Percentiles rank a stretch among this genome's conserved stretches.
These are phyloP conservation scores for Eupithecia subfuscata DNA, from an alignment of 2,888 invertebrate species.

Conservation along the genomic window DNA sequence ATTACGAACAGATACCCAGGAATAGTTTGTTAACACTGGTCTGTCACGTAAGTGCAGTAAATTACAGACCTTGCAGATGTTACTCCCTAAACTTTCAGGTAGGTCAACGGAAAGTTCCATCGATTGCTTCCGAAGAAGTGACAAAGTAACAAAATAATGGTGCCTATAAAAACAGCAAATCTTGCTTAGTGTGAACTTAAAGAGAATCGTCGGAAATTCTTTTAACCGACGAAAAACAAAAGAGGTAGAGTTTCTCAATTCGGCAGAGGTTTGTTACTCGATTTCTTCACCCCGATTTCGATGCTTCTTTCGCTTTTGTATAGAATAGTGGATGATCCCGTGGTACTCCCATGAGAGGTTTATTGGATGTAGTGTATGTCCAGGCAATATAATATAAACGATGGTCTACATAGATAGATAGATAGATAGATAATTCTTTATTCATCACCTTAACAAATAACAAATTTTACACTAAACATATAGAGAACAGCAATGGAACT, in stretches of 20 bases:
- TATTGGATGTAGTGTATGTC: no score
- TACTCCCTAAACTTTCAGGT: constrained; percentile 17
- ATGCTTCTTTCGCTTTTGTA: no score
- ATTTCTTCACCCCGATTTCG: neutral
- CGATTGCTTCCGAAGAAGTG: constrained; percentile 10
- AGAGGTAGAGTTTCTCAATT: neutral
- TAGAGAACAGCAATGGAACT: no score
- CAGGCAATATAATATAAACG: no score
- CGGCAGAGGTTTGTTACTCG: neutral
- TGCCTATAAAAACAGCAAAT: constrained; percentile 6
- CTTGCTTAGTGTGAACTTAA: neutral
- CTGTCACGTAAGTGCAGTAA: constrained; percentile 15
- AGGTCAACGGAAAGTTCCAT: constrained; percentile 3
- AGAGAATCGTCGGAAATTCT: neutral
- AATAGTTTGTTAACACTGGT: constrained; percentile 1
- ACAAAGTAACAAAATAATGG: constrained; percentile 11
- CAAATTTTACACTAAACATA: no score
- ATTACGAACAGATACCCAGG: neutral
- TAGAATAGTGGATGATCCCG: no score
- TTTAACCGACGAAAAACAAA: neutral
- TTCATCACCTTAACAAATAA: no score
- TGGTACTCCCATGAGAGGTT: neutral
- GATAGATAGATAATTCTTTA: no score
- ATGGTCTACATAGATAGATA: no score
- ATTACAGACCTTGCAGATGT: constrained; percentile 12